Evolutionary conservation across 2,797 vertebrate species (phyloP).

Genomic region (Lagodon rhomboides): DNA sequence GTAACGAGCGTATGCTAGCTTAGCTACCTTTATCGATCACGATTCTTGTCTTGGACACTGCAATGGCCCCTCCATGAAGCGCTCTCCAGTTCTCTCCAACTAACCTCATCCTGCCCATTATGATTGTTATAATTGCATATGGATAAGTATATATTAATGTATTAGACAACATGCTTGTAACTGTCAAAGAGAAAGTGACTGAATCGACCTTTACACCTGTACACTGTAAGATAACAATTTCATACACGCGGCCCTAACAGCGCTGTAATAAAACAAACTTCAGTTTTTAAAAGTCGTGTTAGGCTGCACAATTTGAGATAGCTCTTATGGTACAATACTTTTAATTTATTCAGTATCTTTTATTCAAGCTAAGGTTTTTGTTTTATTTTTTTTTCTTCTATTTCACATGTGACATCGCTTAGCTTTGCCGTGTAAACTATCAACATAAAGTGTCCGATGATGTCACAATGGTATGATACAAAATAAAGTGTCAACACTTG

Average conservation of each 20-base stretch:
- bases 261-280: constrained; percentile 20
- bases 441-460: constrained; percentile 39
- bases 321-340: constrained; percentile 48
- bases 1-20: not conserved
- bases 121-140: constrained; percentile 34
- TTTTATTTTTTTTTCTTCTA: constrained; percentile 23
- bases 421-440: constrained; percentile 30
- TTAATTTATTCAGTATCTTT: constrained; percentile 16
- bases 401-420: constrained; percentile 16
- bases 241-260: constrained; percentile 37
- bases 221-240: constrained; percentile 16
- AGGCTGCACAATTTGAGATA: constrained; percentile 24
- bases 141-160: constrained; percentile 5
- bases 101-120: not conserved
- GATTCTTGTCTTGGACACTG: not conserved
- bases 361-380: constrained; percentile 7
- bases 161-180: constrained; percentile 21
- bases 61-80: not conserved
- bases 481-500: constrained; percentile 20
- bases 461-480: constrained; percentile 21
- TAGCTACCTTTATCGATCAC: not conserved
- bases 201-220: constrained; percentile 48
- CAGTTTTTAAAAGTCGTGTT: constrained; percentile 12
- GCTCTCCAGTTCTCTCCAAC: not conserved
- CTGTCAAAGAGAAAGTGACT: constrained; percentile 39